phyloP scores from a whole-genome alignment of 2,888 invertebrate genomes.

The Euclidia mi region DNA sequence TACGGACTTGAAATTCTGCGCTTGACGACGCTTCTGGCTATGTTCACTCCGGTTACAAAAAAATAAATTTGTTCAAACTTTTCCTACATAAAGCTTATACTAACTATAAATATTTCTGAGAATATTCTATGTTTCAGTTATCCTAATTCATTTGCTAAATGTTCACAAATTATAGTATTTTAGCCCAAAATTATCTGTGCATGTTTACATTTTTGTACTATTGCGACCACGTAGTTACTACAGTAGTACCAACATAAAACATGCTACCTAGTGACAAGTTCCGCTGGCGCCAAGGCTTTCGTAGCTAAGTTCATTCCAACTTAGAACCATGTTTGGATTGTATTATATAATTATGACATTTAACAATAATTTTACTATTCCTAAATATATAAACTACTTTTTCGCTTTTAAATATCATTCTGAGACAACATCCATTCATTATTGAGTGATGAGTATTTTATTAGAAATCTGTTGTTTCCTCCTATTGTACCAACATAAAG shows the following conservation, averaged over 20 bases:
- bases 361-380: too few species aligned
- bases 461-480: slow-evolving; percentile 2
- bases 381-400: too few species aligned
- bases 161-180: slow-evolving; percentile 57
- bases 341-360: background rate
- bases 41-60: slow-evolving; percentile 86
- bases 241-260: slow-evolving; percentile 76
- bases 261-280: slow-evolving; percentile 68
- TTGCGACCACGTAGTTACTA: slow-evolving; percentile 87
- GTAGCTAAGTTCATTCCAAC: slow-evolving; percentile 67
- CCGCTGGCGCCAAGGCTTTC: slow-evolving; percentile 83
- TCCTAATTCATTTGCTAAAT: slow-evolving; percentile 36
- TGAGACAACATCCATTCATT: background rate
- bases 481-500: slow-evolving; percentile 9
- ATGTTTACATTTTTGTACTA: slow-evolving; percentile 88
- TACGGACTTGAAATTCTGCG: slow-evolving; percentile 88
- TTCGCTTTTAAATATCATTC: too few species aligned
- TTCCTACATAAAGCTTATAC: slow-evolving; percentile 33
- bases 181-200: slow-evolving; percentile 73
- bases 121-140: slow-evolving; percentile 30
- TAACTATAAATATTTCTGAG: slow-evolving; percentile 31
- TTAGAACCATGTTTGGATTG: slow-evolving; percentile 8
- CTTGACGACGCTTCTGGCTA: slow-evolving; percentile 89
- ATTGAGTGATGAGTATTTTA: background rate
- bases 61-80: slow-evolving; percentile 68